Evolutionary conservation across 2,797 vertebrate genomes (phyloP), one percentile per base, ranked within the genome.

Genomic region (Craterocephalus amniculus): DNA sequence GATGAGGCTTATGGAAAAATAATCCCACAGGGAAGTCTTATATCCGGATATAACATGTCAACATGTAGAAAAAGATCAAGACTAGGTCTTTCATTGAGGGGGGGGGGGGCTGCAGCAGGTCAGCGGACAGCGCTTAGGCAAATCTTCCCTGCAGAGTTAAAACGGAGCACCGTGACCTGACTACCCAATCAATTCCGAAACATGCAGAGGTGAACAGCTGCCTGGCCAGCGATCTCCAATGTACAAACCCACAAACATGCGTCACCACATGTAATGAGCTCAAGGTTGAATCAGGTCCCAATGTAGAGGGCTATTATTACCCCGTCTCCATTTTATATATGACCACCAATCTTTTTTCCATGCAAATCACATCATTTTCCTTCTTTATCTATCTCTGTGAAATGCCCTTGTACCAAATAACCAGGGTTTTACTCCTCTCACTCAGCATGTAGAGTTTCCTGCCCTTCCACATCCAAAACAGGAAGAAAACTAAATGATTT

Each of bases 331-430:
- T 88, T 76, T 77, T 63, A 76, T 80, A 85, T 27, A 36, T 32
- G 74, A 48, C 48, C 58, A 10, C 38, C 65, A 76, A 60, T 67
- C 55, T 68, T 34, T 70, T 55, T 81, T 83, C 82, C 56, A 78
- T 65, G 70, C 51, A 79, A 79, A 87, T 80, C 81, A 70, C 58
- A 61, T 76, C 32, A 57, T 81, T 79, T 32, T 70, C 56, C 62
- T 81, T 75, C 75, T 71, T 69, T 63, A 74, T 81, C 70, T 79
- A 76, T 83, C 78, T 78, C 68, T 78, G 34, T 48, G 72, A 65
- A 56, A 85, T 40, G 87, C 80, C 90, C 91, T 91, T 91, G 90
- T 51, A 72, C 43, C 63, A 83, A 72, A 85, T 64, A 76, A 72
- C 77, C 79, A 20, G 58, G 29, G 43, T 56, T 35, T 35, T 48